Evolutionary conservation across 2,888 invertebrate species (phyloP), one percentile per base, ranked within the genome.

Genomic region (Exephanes ischioxanthus): DNA sequence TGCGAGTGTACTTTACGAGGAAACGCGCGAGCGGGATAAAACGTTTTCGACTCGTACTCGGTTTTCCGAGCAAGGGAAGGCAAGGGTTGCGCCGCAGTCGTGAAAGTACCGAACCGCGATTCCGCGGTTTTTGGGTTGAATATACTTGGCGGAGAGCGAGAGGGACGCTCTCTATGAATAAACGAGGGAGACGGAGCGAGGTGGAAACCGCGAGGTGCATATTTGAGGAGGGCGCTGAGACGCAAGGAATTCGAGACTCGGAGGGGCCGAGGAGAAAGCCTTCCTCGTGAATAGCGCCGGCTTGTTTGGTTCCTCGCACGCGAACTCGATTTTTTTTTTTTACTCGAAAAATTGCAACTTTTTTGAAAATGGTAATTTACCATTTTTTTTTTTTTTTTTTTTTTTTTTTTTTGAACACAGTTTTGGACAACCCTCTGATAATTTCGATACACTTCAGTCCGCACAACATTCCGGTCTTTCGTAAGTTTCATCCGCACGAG

Each of bases 161-260:
- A 63, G 4, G 2, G 26, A 55, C 61, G 58, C 63, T 53, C 83
- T 73, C 83, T 83, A 80, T 82, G 85, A 80, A 85, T 80, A 80
- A 85, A 83, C 72, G 85, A 85, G 82, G 79, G 85, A 80, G 85
- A 63, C 22, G 22, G 58, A 26, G 26, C 58, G 58, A 85, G 83
- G 73, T 80, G 76, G 77, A 83, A 83, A 85, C 85, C 83, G 63
- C 85, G 85, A 85, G 85, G 83, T 85, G 85, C 85, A 85, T 85
- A 85, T 85, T 85, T 85, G 85, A 85, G 85, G 76, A 83, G 85
- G 80, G 83, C 80, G 80, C 83, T 80, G 83, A 85, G 83, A 83
- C 68, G 83, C 85, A 72, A 85, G 80, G 85, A 85, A 85, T 85
- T 85, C 67, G 66, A 66, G 51, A 66, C 6, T 33, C 61, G 61